These are phyloP conservation scores for Drosophila kanekoi DNA, from an alignment of 2,888 invertebrate species.

Conservation along the genomic window DNA sequence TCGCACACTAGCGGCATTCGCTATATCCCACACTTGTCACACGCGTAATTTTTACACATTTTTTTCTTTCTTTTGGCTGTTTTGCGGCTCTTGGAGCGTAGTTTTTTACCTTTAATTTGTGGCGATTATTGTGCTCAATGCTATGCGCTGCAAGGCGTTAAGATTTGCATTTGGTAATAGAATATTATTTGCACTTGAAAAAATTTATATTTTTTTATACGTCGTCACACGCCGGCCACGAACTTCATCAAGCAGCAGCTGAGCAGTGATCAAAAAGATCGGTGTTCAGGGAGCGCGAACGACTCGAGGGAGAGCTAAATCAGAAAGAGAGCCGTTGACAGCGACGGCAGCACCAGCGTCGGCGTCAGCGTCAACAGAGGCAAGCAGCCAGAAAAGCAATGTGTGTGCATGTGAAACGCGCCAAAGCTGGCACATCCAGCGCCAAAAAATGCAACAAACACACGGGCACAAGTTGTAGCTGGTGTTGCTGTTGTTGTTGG, in stretches of 20 bases:
- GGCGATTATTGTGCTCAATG: slow-evolving; percentile 13
- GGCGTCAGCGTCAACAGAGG: slow-evolving; percentile 15
- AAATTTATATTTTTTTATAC: slow-evolving; percentile 42
- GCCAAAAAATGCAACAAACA: slow-evolving; percentile 69
- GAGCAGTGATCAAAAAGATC: slow-evolving; percentile 68
- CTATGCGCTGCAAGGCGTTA: slow-evolving; percentile 17
- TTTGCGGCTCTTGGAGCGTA: slow-evolving; percentile 23
- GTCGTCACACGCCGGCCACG: slow-evolving; percentile 69
- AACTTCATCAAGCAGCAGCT: slow-evolving; percentile 70
- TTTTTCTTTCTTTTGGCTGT: slow-evolving; percentile 28
- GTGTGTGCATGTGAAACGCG: slow-evolving; percentile 57
- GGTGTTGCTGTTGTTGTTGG: slow-evolving; percentile 35
- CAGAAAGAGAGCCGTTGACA: slow-evolving; percentile 20
- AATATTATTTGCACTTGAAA: slow-evolving; percentile 56
- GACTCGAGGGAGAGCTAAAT: slow-evolving; percentile 7
- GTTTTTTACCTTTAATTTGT: slow-evolving; percentile 48
- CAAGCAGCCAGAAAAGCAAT: slow-evolving; percentile 21
- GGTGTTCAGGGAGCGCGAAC: slow-evolving; percentile 36
- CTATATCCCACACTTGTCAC: slow-evolving; percentile 70
- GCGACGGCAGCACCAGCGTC: slow-evolving; percentile 15
- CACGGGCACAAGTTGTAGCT: slow-evolving; percentile 34
- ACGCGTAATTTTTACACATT: slow-evolving; percentile 59
- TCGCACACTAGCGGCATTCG: slow-evolving; percentile 29
- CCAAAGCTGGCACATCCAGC: slow-evolving; percentile 54
- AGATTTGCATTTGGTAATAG: slow-evolving; percentile 39